Evolutionary conservation across 2,113 vertebrate species (phyloP).

Genomic region (Bucco capensis): DNA sequence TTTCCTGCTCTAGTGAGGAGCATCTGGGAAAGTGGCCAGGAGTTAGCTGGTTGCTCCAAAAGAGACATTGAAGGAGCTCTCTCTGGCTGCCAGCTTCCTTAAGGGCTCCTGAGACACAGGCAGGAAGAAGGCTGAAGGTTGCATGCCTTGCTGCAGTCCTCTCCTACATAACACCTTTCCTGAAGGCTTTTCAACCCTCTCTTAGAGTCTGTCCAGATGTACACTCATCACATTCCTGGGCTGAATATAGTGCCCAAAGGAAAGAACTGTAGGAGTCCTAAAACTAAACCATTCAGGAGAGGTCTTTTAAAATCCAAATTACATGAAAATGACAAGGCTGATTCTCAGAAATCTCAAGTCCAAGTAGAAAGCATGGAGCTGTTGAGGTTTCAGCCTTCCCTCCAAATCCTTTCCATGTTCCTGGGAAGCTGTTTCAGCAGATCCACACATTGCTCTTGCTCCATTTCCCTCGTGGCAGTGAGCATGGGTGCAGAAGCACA

Average conservation of each 20-base stretch:
- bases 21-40: constrained; percentile 27
- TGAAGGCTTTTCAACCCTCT: not conserved
- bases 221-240: not conserved
- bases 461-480: not conserved
- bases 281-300: not conserved
- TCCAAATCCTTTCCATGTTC: not conserved
- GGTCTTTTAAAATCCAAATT: not conserved
- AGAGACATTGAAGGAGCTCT: constrained; percentile 1
- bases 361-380: not conserved
- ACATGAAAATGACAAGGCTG: not conserved
- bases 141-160: not conserved
- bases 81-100: not conserved
- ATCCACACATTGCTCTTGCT: rapidly evolving
- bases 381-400: not conserved
- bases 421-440: not conserved
- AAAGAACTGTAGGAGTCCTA: not conserved
- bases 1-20: not conserved
- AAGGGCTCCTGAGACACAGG: not conserved
- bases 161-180: not conserved
- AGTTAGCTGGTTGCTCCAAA: constrained; percentile 20
- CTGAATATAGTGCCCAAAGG: rapidly evolving
- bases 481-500: not conserved
- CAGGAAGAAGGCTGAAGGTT: not conserved
- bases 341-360: not conserved
- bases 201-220: not conserved